Evolutionary conservation across 2,888 invertebrate genomes (phyloP), one percentile per base, ranked within the genome.

Genomic region (Trissolcus japonicus): DNA sequence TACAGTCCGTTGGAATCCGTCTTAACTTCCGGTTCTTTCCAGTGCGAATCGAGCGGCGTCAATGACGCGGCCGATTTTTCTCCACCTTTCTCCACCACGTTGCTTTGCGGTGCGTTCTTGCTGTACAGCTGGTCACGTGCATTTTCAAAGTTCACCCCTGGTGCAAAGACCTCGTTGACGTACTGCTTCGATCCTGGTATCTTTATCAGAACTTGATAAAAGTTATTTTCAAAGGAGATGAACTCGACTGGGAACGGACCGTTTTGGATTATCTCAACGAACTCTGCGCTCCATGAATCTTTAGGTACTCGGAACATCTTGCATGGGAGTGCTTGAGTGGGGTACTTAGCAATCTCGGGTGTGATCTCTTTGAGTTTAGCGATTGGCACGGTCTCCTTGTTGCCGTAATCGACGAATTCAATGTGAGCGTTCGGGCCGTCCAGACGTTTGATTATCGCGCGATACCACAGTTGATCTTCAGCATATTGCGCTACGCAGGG

Each of bases 321-420:
- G 74, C 90, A 90, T n/a, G 79, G 82, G 13, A 90, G 71, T 1
- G 89, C 88, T 78, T 89, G 89, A 13, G 83, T 82, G 0, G 90
- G 87, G 1, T 88, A 74, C 25, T 83, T 80, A 1, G 85, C 73
- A 51, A 87, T 84, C 54, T 86, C 84, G 2, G 82, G 74, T n/a
- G 83, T 81, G 6, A 83, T 82, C 14, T 80, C 86, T 79, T 90
- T 92, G 1, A 93, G 82, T 14, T 91, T 89, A 9, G 85, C 90
- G 75, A 86, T 90, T 0, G 90, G 79, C 0, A 95, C 86, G 4
- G 86, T 87, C 87, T 95, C 95, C 0, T 89, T 88, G 86, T 95
- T 94, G 54, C 95, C 95, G 79, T 95, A 95, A 86, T 95, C 95
- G 0, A 93, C 84, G 83, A 92, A 95, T 11, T 91, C 90, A 0